These are phyloP conservation scores for Neomorphus geoffroyi DNA, from an alignment of 2,797 vertebrate genomes.

Conservation along the genomic window DNA sequence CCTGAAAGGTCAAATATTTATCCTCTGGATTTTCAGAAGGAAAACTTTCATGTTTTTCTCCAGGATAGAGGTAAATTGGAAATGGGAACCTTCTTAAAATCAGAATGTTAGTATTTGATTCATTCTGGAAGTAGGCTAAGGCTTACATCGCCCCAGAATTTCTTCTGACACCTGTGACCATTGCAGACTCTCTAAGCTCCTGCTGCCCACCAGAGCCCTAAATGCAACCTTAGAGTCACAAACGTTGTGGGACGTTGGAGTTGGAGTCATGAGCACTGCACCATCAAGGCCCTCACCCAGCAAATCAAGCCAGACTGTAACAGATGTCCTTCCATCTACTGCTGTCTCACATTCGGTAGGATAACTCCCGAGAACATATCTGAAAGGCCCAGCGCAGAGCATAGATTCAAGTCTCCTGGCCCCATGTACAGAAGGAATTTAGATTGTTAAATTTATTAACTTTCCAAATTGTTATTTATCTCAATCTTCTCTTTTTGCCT, in stretches of 20 bases:
- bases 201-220: neutral
- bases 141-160: neutral
- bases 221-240: neutral
- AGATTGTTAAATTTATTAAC: neutral
- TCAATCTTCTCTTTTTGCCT: neutral
- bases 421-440: neutral
- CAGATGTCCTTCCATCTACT: neutral
- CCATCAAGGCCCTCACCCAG: neutral
- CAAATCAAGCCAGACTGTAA: neutral
- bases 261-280: neutral
- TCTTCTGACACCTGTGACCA: rapidly evolving
- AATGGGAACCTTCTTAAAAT: neutral
- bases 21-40: neutral
- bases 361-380: neutral
- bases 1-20: neutral
- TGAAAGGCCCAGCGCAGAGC: neutral
- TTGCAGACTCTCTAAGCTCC: neutral
- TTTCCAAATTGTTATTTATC: neutral
- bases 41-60: neutral
- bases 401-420: neutral
- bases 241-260: rapidly evolving
- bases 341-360: neutral
- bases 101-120: neutral
- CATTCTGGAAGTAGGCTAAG: neutral
- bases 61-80: neutral